Evolutionary conservation across 2,113 vertebrate genomes (phyloP).

Genomic region (Trematocara marginatum): DNA sequence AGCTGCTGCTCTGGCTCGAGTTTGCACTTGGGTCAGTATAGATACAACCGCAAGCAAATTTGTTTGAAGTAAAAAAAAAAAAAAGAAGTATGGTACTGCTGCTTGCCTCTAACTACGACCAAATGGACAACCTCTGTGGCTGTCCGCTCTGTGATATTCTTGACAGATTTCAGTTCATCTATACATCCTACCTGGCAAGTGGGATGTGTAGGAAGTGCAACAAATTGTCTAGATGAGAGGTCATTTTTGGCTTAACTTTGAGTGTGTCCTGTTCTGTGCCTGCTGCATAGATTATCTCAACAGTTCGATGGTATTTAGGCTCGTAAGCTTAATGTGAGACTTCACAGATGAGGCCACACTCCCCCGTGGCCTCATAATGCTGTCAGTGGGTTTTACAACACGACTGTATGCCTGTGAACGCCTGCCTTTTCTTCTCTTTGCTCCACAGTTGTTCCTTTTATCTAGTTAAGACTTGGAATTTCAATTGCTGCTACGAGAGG

Average conservation of each 20-base stretch:
- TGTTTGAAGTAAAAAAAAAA: background rate
- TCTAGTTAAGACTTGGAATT: background rate
- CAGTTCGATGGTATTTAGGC: background rate
- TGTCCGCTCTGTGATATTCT: background rate
- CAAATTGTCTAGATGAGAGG: background rate
- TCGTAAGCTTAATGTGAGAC: background rate
- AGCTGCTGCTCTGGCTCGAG: background rate
- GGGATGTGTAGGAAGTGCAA: background rate
- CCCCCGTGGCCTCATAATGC: background rate
- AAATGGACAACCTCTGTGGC: background rate
- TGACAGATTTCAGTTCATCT: background rate
- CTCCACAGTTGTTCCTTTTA: background rate
- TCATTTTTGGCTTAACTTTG: background rate
- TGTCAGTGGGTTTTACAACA: background rate
- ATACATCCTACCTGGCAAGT: background rate
- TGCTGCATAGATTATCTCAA: background rate
- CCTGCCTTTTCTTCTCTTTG: background rate
- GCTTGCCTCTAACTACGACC: background rate
- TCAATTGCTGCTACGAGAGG: background rate
- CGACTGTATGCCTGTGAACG: background rate
- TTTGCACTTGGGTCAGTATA: background rate
- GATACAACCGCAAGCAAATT: background rate
- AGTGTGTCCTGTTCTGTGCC: background rate
- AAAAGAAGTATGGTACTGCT: background rate
- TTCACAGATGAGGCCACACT: background rate